Percentiles rank a stretch among this genome's conserved stretches.
phyloP scores from a whole-genome alignment of 2,888 invertebrate species.

The Nephrocerus scutellatus region DNA sequence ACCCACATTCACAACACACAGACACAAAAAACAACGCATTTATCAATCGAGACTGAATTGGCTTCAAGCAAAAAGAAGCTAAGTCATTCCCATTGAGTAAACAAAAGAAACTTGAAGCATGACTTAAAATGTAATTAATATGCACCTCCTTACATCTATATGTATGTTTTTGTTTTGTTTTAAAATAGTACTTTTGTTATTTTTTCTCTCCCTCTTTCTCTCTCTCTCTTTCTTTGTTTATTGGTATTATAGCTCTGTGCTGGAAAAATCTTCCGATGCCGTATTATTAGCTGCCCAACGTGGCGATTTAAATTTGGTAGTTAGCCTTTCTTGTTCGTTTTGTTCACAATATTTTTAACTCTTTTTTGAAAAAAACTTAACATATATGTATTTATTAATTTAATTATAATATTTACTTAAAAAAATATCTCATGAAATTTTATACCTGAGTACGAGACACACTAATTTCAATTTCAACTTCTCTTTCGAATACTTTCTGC shows the following conservation, averaged over 20 bases:
- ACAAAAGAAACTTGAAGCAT: constrained; percentile 6
- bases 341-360: constrained; percentile 5
- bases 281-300: constrained; percentile 76
- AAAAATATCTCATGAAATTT: too few species aligned
- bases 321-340: constrained; percentile 9
- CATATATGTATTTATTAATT: too few species aligned
- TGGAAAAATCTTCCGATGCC: constrained; percentile 76
- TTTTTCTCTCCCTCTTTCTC: not conserved
- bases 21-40: constrained; percentile 18
- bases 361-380: too few species aligned
- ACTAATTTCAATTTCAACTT: too few species aligned
- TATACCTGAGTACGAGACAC: too few species aligned
- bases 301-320: constrained; percentile 71
- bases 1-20: not conserved
- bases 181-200: constrained; percentile 17
- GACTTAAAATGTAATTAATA: constrained; percentile 17
- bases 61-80: too few species aligned
- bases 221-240: constrained; percentile 23
- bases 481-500: too few species aligned
- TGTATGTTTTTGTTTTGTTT: constrained; percentile 19
- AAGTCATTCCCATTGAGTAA: too few species aligned
- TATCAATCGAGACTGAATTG: too few species aligned
- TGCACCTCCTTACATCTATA: constrained; percentile 3
- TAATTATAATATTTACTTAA: too few species aligned
- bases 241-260: constrained; percentile 67